Evolutionary conservation across 1,140 invertebrate genomes (phyloP).

Genomic region (Leptoteleia sp.): DNA sequence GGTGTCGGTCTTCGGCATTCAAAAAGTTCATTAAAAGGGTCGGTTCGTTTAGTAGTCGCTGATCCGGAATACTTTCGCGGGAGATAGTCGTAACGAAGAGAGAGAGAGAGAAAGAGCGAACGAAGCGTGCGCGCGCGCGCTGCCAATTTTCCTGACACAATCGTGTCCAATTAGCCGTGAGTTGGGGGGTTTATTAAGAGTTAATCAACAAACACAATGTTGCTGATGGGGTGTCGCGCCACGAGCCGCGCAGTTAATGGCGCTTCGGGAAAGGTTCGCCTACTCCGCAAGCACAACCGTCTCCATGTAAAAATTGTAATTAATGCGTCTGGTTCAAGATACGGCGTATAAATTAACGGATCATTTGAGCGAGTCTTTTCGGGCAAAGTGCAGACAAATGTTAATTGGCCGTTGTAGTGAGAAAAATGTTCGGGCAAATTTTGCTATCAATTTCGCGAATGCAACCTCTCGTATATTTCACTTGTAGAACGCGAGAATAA

Average conservation of each 20-base stretch:
- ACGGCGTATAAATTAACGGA: slow-evolving; percentile 15
- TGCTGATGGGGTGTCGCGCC: slow-evolving; percentile 20
- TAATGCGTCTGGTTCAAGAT: slow-evolving; percentile 17
- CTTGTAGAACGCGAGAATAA: too few relatives aligned
- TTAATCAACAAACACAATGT: slow-evolving; percentile 55
- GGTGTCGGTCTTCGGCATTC: slow-evolving; percentile 37
- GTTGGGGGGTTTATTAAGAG: slow-evolving; percentile 51
- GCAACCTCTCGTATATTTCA: too few relatives aligned
- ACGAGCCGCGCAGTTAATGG: slow-evolving; percentile 38
- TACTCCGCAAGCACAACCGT: slow-evolving; percentile 30
- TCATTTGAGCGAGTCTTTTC: not conserved
- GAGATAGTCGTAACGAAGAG: slow-evolving; percentile 20
- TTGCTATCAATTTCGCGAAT: too few relatives aligned
- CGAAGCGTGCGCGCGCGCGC: too few relatives aligned
- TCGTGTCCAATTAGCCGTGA: slow-evolving; percentile 52
- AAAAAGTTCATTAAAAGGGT: slow-evolving; percentile 43
- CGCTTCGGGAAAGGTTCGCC: slow-evolving; percentile 26
- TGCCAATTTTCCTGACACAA: slow-evolving; percentile 40
- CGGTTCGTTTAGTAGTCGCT: slow-evolving; percentile 47
- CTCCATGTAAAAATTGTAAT: slow-evolving; percentile 27
- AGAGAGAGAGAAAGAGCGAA: too few relatives aligned
- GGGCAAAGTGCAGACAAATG: too few relatives aligned
- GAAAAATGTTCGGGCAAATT: too few relatives aligned
- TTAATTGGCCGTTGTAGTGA: too few relatives aligned
- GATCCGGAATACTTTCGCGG: slow-evolving; percentile 48